A percentile compares a stretch with the other conserved stretches of the same genome.
Conservation (phyloP, 2,113 vertebrate species). For the Irena cyanogastra region DNA sequence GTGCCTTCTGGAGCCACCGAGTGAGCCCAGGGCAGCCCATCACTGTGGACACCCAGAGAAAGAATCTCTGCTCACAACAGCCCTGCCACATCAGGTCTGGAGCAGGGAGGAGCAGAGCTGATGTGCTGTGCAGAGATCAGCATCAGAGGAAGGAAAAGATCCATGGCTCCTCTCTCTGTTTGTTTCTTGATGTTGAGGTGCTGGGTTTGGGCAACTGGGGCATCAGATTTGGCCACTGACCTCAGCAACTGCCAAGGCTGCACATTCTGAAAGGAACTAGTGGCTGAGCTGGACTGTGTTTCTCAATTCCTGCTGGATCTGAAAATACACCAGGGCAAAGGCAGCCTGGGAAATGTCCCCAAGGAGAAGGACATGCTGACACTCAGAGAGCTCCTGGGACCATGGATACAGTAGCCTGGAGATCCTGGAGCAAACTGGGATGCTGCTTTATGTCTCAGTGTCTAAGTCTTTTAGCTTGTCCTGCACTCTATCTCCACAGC, state of each 20-base stretch:
- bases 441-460: not conserved
- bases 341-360: not conserved
- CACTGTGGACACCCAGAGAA: not conserved
- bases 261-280: not conserved
- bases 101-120: not conserved
- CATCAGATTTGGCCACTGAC: not conserved
- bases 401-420: not conserved
- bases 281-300: not conserved
- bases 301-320: not conserved
- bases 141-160: not conserved
- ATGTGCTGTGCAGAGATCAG: not conserved
- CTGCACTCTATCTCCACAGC: not conserved
- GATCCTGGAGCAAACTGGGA: not conserved
- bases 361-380: not conserved
- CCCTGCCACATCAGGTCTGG: not conserved
- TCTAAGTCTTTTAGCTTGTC: not conserved
- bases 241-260: not conserved
- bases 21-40: not conserved
- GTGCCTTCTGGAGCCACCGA: not conserved
- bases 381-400: not conserved
- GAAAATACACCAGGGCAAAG: not conserved
- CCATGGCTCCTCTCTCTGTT: accelerated
- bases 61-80: not conserved
- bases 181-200: not conserved
- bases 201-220: not conserved